Evolutionary conservation across 2,888 invertebrate species (phyloP), one percentile per base, ranked within the genome.

Genomic region (Conchocele bisecta): DNA sequence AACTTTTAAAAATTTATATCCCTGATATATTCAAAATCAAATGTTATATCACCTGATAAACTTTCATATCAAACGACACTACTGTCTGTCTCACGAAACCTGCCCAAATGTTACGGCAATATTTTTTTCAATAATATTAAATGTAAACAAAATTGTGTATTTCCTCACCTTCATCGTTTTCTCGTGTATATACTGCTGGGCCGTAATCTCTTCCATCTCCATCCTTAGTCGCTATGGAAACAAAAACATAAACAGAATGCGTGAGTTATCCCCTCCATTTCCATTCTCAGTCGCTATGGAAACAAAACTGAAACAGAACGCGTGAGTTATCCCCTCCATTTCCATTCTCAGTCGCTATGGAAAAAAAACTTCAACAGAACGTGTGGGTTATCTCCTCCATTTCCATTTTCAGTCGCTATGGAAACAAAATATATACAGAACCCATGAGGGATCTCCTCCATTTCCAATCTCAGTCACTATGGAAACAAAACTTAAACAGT

Each of bases 401-500:
- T 57, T 91, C 91, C 72, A 88, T 86, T 35, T 90, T 80, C 33
- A 90, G 69, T 59, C 86, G 83, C 90, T 91, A n/a, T n/a, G n/a
- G 82, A 41, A 79, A 80, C 31, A 51, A 26, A 42, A 64, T 33
- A n/a, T 56, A 58, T n/a, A 44, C 17, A 48, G 15, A 35, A n/a
- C n/a, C n/a, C n/a, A n/a, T n/a, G n/a, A n/a, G 88, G 87, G 17
- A 91, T 89, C 31, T 91, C 91, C 64, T 91, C 91, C 82, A 91
- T 88, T 57, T 91, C 91, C 72, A 88, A 85, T 35, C 90, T 80
- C 33, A 90, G 69, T 59, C 86, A 83, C 90, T 91, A n/a, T n/a
- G n/a, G 82, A 41, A 79, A 80, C 31, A 51, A 26, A 42, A 64
- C 33, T 17, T 56, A 58, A 20, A 44, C 17, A 48, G 15, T n/a